Evolutionary conservation across 2,797 vertebrate species (phyloP), one percentile per base, ranked within the genome.

Genomic region (Masticophis lateralis): DNA sequence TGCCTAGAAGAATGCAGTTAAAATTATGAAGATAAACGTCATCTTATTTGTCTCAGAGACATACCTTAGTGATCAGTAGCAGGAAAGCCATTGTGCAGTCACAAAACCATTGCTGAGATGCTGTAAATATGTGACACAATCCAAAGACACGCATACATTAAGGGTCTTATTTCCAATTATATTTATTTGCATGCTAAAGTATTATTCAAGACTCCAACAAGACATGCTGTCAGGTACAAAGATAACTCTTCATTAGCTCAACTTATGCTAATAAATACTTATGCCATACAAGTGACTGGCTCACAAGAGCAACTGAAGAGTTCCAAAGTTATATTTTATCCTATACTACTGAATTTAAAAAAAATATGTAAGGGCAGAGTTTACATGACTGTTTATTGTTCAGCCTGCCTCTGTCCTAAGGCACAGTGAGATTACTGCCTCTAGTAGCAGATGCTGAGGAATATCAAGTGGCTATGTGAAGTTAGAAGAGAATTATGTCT

Each of bases 1-100:
- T 94, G 66, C 88, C 90, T 87, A 60, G 7, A 97, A 95, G 95
- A 97, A 96, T 94, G 95, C 43, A 93, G 69, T 92, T 93, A 96
- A 96, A 97, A 91, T 79, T 27, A 95, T 89, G 92, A 93, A 87
- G 93, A 93, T 96, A 90, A 94, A 61, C 88, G 93, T 92, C 92
- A 57, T 53, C 90, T 91, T 93, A 92, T 94, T 91, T 88, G 92
- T 51, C 92, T 18, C 57, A 90, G 16, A 90, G 89, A 94, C 59
- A 86, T 94, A 94, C 93, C 94, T 94, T 92, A 94, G 66, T 88
- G 63, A 20, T 83, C 94, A 95, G 56, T 91, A 92, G 91, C 7
- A 91, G 66, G 86, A 91, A 91, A 37, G 53, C 22, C 83, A 2
- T 56, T 86, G 51, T 90, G 20, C n/a, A 96, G 51, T 57, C 56